Evolutionary conservation across 2,888 invertebrate species (phyloP), one percentile per base, ranked within the genome.

Genomic region (Augiades crinisus): DNA sequence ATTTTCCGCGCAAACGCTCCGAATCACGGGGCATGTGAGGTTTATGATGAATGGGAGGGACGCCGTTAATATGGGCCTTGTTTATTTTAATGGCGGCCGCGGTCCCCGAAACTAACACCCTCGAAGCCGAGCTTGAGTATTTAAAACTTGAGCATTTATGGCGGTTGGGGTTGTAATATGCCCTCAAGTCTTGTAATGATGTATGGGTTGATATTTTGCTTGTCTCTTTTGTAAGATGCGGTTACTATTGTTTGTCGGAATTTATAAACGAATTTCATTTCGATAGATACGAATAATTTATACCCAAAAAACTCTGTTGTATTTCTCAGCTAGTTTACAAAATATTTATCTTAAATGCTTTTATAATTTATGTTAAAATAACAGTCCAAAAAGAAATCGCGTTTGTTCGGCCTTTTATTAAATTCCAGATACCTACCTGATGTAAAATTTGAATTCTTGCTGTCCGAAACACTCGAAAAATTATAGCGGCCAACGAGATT

Each of bases 1-100:
- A 34, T 45, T 45, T 55, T 50, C 33, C 30, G 6, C 38, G 64
- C 17, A 41, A 41, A 22, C 41, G 41, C 38, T 21, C 31, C 8
- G 24, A 41, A 34, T 34, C 49, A 31, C 49, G 33, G 47, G 24
- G 37, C 38, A 19, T 31, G 47, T 8, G 47, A 38, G 46, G 27
- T 22, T 13, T 27, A 68, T 78, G 78, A 80, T 75, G 72, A 72
- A 80, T 78, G 67, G 60, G 52, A 61, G 56, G 56, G 45, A 41
- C 64, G 63, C 56, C 51, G 53, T 55, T 52, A 53, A 57, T 57
- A 54, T 50, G 40, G 53, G 56, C 57, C 55, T 47, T 58, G 59
- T 58, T 56, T 59, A 53, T 53, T 53, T 55, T 52, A 51, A 43
- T 44, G 43, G 49, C 41, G 36, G 34, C 41, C 27, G 43, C 43